Percentiles rank a stretch among this genome's conserved stretches.
These are phyloP conservation scores for Centropus bengalensis DNA, from an alignment of 2,113 vertebrate genomes.

Conservation along the genomic window DNA sequence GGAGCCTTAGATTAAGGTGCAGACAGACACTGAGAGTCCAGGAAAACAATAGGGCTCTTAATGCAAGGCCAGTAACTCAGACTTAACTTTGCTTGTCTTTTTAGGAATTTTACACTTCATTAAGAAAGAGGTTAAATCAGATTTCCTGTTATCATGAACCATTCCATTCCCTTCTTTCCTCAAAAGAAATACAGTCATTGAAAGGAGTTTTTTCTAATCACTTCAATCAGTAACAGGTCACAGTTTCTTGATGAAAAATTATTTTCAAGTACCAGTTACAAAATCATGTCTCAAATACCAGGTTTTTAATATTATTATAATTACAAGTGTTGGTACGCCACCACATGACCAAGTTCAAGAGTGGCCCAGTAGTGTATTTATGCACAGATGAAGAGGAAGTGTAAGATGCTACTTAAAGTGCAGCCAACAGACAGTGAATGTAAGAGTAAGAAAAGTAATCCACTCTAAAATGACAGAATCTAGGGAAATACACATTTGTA, in stretches of 20 bases:
- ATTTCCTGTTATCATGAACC: neutral
- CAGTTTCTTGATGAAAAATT: conserved; percentile 20
- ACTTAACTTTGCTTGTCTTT: neutral
- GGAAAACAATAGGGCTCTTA: neutral
- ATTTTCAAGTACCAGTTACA: conserved; percentile 6
- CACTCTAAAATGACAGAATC: neutral
- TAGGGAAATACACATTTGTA: neutral
- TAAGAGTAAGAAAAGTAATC: neutral
- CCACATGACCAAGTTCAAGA: neutral
- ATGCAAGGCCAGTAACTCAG: neutral
- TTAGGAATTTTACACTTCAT: neutral
- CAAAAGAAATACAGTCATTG: neutral
- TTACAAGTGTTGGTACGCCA: neutral
- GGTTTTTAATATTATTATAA: neutral
- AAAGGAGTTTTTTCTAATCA: neutral
- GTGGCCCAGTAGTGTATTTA: neutral
- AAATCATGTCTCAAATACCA: neutral
- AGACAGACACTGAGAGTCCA: neutral
- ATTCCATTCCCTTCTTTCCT: neutral
- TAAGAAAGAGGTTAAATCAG: neutral
- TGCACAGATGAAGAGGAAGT: conserved; percentile 17
- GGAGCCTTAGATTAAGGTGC: neutral
- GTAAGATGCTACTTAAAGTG: neutral
- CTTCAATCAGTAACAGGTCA: conserved; percentile 6
- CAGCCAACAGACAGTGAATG: neutral